Evolutionary conservation across 2,888 invertebrate species (phyloP).

Genomic region (Pseudanteris insignis): DNA sequence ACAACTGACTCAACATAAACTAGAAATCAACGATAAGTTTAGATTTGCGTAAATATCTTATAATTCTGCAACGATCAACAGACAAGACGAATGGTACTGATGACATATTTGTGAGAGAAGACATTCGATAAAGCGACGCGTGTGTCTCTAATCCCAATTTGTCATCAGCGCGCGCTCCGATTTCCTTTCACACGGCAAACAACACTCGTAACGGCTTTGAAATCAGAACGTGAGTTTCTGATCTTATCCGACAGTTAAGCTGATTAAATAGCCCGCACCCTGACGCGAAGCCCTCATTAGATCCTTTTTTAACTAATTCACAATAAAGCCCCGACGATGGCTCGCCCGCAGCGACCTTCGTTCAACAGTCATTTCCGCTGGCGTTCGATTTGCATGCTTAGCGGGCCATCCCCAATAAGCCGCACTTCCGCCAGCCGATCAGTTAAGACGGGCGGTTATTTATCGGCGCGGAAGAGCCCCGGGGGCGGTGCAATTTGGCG

Average conservation of each 20-base stretch:
- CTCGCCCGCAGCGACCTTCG: not conserved
- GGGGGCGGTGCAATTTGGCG: conserved; percentile 17
- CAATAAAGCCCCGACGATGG: not conserved
- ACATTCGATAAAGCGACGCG: no score
- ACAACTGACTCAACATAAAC: no score
- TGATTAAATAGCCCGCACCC: conserved; percentile 13
- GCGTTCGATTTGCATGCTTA: conserved; percentile 33
- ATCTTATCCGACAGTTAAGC: conserved; percentile 11
- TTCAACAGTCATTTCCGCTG: conserved; percentile 29
- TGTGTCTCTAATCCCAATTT: conserved; percentile 6
- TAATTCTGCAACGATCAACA: no score
- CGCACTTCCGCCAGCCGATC: conserved; percentile 32
- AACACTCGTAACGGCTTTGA: no score
- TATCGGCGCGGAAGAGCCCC: conserved; percentile 20
- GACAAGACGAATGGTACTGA: no score
- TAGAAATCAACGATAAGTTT: no score
- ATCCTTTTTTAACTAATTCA: conserved; percentile 4
- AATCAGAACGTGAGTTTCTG: conserved; percentile 9
- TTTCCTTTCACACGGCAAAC: no score
- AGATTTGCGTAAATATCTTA: no score
- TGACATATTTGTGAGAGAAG: no score
- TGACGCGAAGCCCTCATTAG: conserved; percentile 7
- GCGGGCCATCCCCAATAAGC: conserved; percentile 27
- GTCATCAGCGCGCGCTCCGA: conserved; percentile 3
- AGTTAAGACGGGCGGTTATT: conserved; percentile 29